These are phyloP conservation scores for Lepus timidus DNA, from an alignment of 2,113 vertebrate genomes.

Conservation along the genomic window DNA sequence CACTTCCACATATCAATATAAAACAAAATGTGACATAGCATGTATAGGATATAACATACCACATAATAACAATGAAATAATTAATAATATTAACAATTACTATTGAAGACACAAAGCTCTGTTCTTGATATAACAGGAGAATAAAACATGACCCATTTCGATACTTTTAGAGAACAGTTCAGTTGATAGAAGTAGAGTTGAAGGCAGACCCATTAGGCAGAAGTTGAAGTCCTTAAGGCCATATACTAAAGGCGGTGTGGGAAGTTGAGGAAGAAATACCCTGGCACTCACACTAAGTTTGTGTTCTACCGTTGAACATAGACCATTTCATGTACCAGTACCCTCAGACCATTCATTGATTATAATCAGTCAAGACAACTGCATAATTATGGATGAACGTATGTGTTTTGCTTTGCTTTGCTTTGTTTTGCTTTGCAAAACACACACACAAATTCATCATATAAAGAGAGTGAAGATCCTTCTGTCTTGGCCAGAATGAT, in stretches of 20 bases:
- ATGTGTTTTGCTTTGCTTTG: too few species aligned
- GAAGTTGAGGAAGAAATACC: background rate
- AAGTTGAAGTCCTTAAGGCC: background rate
- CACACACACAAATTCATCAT: background rate
- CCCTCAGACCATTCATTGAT: background rate
- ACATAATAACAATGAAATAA: background rate
- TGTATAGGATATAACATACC: background rate
- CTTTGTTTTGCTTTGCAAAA: background rate
- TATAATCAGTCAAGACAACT: background rate
- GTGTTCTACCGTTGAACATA: background rate
- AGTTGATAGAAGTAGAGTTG: background rate
- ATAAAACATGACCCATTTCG: background rate
- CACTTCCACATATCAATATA: background rate
- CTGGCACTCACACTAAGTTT: background rate
- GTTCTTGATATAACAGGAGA: background rate
- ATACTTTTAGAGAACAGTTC: background rate
- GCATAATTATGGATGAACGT: background rate
- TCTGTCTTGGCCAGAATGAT: background rate
- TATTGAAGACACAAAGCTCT: background rate
- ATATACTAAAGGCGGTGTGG: too few species aligned
- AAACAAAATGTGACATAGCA: background rate
- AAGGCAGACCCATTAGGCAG: background rate
- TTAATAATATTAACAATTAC: background rate
- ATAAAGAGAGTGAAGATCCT: background rate
- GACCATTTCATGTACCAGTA: background rate